Base-by-base conservation (phyloP, 2,797 vertebrate species). In the Linurgus olivaceus region DNA sequence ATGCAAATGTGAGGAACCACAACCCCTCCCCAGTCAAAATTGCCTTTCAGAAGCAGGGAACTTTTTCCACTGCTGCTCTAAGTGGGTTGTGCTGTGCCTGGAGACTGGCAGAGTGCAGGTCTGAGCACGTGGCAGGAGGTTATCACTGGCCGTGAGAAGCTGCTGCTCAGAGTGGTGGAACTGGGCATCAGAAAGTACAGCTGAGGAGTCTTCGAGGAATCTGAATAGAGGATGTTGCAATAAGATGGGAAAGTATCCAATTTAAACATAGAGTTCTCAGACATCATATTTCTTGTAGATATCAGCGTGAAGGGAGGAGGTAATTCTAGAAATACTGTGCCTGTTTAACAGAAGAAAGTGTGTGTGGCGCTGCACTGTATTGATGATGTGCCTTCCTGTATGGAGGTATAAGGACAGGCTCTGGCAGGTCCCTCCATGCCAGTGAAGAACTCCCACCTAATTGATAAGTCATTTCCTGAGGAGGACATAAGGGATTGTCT, bases 361-460 rank as follows among this genome's bases (percentile, higher is more conserved):
- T 0, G 11, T 0, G 1, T 5, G 0, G 44, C 2, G 0, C 55
- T 82, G 37, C 21, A 1, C 44, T 33, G 0, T 24, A 26, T 55
- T 55, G 33, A 17, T 38, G 71, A 68, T 0, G 0, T 50, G 2
- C 7, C 3, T 52, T 79, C 55, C 61, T 1, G 0, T 14, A 20
- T 35, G 73, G 35, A 71, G 26, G 7, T 17, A 6, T 9, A 14
- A 52, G 33, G 52, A 47, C 25, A 31, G 58, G 45, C 38, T 72
- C 38, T 77, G 66, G 31, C 45, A 59, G 29, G 15, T 45, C 42
- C 29, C 38, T 45, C 37, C 13, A 6, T 18, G 37, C 50, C 65
- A 59, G 28, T 17, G 25, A 58, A 65, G 62, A 82, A 1, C 48
- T 62, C 25, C 40, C 31, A 76, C 9, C 26, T 21, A 29, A n/a